Conservation (phyloP, 2,888 invertebrate species). For the Scaptomyza polygonia region DNA sequence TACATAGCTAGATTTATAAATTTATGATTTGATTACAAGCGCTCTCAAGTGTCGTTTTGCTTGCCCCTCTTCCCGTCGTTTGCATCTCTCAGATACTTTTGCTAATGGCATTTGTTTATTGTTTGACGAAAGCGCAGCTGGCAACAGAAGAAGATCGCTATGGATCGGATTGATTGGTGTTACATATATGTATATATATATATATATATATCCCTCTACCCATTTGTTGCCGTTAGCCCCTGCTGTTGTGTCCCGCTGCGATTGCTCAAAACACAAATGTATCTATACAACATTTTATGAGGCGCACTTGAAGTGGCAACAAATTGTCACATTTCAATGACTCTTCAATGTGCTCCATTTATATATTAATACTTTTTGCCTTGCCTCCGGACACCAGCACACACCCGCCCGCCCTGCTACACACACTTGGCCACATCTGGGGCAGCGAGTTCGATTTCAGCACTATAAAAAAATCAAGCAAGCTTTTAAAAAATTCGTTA, state of each 20-base stretch:
- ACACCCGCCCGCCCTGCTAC: not conserved
- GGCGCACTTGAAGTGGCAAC: conserved; percentile 60
- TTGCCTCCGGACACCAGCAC: conserved; percentile 15
- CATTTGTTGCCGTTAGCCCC: not conserved
- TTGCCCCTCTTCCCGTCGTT: not conserved
- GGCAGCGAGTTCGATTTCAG: conserved; percentile 59
- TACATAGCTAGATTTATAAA: conserved; percentile 39
- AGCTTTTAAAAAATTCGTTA: not conserved
- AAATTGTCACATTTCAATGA: conserved; percentile 77
- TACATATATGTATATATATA: conserved; percentile 12
- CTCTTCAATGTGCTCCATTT: conserved; percentile 75
- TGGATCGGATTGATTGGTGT: conserved; percentile 62
- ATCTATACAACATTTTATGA: conserved; percentile 20
- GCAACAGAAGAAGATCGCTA: conserved; percentile 23
- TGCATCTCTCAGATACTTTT: conserved; percentile 73
- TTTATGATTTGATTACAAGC: conserved; percentile 77
- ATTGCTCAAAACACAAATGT: conserved; percentile 49
- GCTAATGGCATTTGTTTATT: conserved; percentile 79
- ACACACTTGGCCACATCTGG: conserved; percentile 46
- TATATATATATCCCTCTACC: conserved; percentile 6
- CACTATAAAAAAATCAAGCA: conserved; percentile 21
- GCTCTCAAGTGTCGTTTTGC: conserved; percentile 69
- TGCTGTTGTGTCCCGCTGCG: conserved; percentile 21
- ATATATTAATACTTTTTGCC: conserved; percentile 55
- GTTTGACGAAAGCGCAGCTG: conserved; percentile 79